Conservation (phyloP, 2,888 invertebrate genomes). For the Thereva unica region DNA sequence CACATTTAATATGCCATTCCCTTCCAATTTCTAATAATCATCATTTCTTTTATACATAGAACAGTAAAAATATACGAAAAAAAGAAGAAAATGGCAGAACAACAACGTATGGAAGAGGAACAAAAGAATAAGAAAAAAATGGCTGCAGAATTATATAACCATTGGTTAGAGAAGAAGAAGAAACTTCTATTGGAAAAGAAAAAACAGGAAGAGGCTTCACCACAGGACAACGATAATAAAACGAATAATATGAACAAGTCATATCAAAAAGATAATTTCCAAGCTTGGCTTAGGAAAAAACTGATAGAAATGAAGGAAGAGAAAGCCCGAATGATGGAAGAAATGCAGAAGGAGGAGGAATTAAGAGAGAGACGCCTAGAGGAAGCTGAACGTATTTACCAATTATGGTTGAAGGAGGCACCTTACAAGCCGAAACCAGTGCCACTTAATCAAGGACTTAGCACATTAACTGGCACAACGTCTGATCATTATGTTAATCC, state of each 20-base stretch:
- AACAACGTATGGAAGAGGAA: constrained; percentile 43
- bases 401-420: constrained; percentile 51
- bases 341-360: constrained; percentile 42
- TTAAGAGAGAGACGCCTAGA: constrained; percentile 38
- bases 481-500: constrained; percentile 54
- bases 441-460: constrained; percentile 54
- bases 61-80: constrained; percentile 44
- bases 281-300: constrained; percentile 48
- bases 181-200: background rate
- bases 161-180: constrained; percentile 47
- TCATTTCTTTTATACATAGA: constrained; percentile 14
- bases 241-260: constrained; percentile 33
- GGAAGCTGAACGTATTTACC: constrained; percentile 49
- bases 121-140: constrained; percentile 47
- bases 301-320: constrained; percentile 46
- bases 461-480: constrained; percentile 53
- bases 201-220: background rate
- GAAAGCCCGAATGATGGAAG: constrained; percentile 44
- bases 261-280: constrained; percentile 39
- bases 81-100: constrained; percentile 22
- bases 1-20: background rate
- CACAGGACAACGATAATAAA: constrained; percentile 15
- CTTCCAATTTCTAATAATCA: background rate
- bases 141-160: constrained; percentile 48
- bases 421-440: constrained; percentile 55